Evolutionary conservation across 2,113 vertebrate species (phyloP).

Genomic region (Salvelinus sp.): DNA sequence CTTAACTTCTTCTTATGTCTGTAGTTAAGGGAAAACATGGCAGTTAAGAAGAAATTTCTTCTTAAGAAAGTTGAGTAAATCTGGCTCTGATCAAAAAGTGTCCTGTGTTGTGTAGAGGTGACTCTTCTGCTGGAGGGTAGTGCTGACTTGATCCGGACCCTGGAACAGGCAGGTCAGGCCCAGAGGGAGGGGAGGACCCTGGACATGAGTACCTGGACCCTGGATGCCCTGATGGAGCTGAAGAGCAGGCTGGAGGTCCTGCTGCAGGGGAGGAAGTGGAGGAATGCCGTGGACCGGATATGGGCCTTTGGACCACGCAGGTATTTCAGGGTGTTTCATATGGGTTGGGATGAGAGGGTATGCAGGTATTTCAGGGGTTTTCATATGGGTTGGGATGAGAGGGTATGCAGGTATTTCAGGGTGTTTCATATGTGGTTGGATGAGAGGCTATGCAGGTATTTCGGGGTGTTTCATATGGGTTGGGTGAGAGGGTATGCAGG

Average conservation of each 20-base stretch:
- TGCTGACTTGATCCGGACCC: slow-evolving; percentile 83
- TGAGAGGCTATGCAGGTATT: too few relatives aligned
- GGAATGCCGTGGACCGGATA: slow-evolving; percentile 83
- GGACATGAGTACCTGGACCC: slow-evolving; percentile 74
- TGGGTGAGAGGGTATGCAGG: too few relatives aligned
- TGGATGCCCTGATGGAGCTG: slow-evolving; percentile 80
- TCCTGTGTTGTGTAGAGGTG: slow-evolving; percentile 61
- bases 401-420: too few relatives aligned
- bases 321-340: slow-evolving; percentile 39
- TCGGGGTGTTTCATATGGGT: too few relatives aligned
- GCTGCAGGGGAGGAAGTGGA: slow-evolving; percentile 89
- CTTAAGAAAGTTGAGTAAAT: too few relatives aligned
- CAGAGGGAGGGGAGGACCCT: slow-evolving; percentile 80
- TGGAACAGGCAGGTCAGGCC: slow-evolving; percentile 85
- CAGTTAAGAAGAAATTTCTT: too few relatives aligned
- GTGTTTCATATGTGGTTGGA: too few relatives aligned
- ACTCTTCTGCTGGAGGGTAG: slow-evolving; percentile 85
- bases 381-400: too few relatives aligned
- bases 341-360: too few relatives aligned
- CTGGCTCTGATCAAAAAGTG: neutral
- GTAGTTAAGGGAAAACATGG: too few relatives aligned
- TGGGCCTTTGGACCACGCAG: slow-evolving; percentile 96
- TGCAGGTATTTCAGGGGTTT: too few relatives aligned
- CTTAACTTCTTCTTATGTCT: too few relatives aligned
- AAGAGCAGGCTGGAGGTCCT: slow-evolving; percentile 80